Conservation (phyloP, 2,797 vertebrate species). For the Tauraco hartlaubi region DNA sequence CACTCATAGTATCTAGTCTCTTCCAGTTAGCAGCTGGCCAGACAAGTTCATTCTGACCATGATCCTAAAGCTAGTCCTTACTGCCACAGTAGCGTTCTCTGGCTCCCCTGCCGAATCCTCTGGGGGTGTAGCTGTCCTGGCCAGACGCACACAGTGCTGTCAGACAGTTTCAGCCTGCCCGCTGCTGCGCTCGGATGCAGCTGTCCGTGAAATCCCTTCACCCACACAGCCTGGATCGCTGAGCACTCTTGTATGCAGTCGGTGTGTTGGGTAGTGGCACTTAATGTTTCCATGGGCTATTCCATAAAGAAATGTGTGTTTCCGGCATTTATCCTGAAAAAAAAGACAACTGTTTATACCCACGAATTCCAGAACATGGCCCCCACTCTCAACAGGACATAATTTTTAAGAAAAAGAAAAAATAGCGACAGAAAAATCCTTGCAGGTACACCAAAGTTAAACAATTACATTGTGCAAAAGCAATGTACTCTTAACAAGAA, state of each 20-base stretch:
- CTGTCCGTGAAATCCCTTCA: background rate
- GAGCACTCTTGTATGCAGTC: fast-evolving
- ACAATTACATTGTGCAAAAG: background rate
- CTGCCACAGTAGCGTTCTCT: background rate
- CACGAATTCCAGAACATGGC: background rate
- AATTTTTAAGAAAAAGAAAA: background rate
- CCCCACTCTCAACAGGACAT: background rate
- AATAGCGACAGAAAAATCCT: background rate
- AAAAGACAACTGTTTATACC: background rate
- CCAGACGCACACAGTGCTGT: too few species aligned
- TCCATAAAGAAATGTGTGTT: background rate
- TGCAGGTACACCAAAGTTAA: background rate
- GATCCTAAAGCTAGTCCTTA: background rate
- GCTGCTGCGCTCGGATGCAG: background rate
- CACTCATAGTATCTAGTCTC: background rate
- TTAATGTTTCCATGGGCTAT: background rate
- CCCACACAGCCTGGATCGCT: background rate
- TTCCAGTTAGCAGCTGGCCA: background rate
- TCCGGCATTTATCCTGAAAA: background rate
- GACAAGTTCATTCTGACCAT: background rate
- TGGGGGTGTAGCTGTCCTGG: background rate
- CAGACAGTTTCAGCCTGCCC: background rate
- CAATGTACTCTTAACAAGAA: background rate
- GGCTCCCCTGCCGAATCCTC: background rate
- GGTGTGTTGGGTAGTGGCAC: background rate